A percentile compares a stretch with the other conserved stretches of the same genome.
Conservation (phyloP, 2,888 invertebrate species). For the Sphaeridia pumilis region DNA sequence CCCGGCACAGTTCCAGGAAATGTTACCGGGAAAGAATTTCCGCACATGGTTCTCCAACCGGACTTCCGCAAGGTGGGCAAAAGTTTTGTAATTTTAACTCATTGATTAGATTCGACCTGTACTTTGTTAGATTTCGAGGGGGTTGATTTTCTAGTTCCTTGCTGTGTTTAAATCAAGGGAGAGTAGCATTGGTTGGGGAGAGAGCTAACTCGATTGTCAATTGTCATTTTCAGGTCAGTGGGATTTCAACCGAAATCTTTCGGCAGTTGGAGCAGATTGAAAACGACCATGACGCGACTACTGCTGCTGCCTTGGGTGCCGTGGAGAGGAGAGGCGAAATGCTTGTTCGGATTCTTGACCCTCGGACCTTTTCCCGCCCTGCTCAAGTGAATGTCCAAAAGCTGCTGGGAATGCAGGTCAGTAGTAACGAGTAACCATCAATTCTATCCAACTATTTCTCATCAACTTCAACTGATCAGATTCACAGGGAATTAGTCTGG, state of each 20-base stretch:
- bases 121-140: not conserved
- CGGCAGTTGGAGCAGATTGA: slow-evolving; percentile 93
- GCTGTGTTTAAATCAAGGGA: not conserved
- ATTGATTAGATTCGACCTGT: no score
- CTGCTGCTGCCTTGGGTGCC: slow-evolving; percentile 73
- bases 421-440: no score
- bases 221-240: slow-evolving; percentile 61
- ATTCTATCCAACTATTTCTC: no score
- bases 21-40: slow-evolving; percentile 51
- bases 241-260: slow-evolving; percentile 92
- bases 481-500: no score
- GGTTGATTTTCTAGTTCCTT: not conserved
- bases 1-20: slow-evolving; percentile 11
- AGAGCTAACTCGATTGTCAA: not conserved
- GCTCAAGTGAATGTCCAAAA: slow-evolving; percentile 78
- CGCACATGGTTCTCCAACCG: slow-evolving; percentile 74
- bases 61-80: slow-evolving; percentile 71
- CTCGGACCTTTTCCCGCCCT: slow-evolving; percentile 73
- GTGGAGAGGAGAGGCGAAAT: slow-evolving; percentile 84
- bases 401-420: slow-evolving; percentile 66
- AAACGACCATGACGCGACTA: slow-evolving; percentile 87
- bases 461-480: no score
- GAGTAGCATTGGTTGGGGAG: not conserved
- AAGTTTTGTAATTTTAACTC: not conserved
- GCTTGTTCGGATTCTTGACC: slow-evolving; percentile 82